Percentiles rank a stretch among this genome's conserved stretches.
These are phyloP conservation scores for Nothoprocta pentlandii DNA, from an alignment of 2,113 vertebrate species.

Conservation along the genomic window DNA sequence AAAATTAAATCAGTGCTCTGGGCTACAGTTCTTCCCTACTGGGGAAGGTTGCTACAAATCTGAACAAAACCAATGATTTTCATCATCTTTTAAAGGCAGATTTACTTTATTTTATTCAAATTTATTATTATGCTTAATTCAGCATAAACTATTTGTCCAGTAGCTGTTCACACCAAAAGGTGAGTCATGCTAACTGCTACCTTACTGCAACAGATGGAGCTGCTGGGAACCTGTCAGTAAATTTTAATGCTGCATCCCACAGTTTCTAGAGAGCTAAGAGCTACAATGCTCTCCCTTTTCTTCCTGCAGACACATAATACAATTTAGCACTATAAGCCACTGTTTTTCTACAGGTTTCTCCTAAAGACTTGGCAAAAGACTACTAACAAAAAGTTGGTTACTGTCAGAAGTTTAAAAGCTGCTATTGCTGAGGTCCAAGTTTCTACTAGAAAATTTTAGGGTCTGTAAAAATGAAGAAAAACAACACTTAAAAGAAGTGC, in stretches of 20 bases:
- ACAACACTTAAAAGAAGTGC: neutral
- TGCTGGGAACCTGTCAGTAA: neutral
- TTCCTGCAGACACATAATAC: neutral
- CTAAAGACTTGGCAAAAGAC: neutral
- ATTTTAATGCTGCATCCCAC: neutral
- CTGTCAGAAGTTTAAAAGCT: neutral
- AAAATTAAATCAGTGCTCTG: neutral
- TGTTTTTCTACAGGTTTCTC: neutral
- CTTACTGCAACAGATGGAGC: slow-evolving; percentile 59
- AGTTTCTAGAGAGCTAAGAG: slow-evolving; percentile 11
- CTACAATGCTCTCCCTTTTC: neutral
- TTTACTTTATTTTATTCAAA: neutral
- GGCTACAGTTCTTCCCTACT: neutral
- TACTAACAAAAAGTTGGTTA: neutral
- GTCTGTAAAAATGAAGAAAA: neutral
- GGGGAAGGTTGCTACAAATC: neutral
- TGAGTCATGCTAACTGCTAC: neutral
- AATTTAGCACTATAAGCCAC: neutral
- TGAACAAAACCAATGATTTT: neutral
- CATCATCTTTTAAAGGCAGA: neutral
- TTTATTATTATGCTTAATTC: neutral
- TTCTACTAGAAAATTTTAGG: neutral
- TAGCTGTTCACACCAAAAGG: neutral
- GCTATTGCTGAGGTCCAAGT: neutral
- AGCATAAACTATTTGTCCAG: neutral